These are phyloP conservation scores for Syrista parreyssii DNA, from an alignment of 2,888 invertebrate species.

Conservation along the genomic window DNA sequence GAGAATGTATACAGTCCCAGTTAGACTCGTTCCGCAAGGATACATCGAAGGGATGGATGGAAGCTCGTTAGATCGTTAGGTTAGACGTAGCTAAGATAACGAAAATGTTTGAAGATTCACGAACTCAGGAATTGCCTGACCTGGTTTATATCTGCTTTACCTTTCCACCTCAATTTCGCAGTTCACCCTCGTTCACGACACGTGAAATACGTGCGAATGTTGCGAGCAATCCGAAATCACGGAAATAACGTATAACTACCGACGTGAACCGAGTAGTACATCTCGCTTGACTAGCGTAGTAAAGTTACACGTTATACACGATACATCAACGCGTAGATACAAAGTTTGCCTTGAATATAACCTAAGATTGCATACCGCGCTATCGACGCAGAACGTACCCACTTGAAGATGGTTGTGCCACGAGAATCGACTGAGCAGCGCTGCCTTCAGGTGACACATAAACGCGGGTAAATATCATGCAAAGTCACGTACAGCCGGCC, in stretches of 20 bases:
- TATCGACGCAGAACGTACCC: too few relatives aligned
- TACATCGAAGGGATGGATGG: background rate
- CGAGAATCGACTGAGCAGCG: too few relatives aligned
- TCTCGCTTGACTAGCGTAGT: too few relatives aligned
- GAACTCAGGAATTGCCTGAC: background rate
- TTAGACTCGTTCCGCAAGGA: background rate
- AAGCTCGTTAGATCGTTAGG: background rate
- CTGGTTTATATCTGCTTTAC: background rate
- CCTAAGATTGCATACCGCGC: too few relatives aligned
- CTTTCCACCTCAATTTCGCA: background rate
- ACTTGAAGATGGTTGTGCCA: too few relatives aligned
- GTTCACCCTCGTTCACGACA: background rate
- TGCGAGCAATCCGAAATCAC: background rate
- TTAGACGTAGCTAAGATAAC: background rate
- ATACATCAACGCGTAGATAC: too few relatives aligned
- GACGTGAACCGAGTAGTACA: too few relatives aligned
- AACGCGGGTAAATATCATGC: background rate
- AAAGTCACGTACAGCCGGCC: background rate
- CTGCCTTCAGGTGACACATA: too few relatives aligned
- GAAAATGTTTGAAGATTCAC: background rate
- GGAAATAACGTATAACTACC: too few relatives aligned
- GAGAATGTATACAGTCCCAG: background rate
- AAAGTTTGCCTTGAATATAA: too few relatives aligned
- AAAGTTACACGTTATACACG: too few relatives aligned
- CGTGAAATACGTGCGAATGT: background rate